Evolutionary conservation across 2,797 vertebrate species (phyloP).

Genomic region (Parauchenoglanis ngamensis): DNA sequence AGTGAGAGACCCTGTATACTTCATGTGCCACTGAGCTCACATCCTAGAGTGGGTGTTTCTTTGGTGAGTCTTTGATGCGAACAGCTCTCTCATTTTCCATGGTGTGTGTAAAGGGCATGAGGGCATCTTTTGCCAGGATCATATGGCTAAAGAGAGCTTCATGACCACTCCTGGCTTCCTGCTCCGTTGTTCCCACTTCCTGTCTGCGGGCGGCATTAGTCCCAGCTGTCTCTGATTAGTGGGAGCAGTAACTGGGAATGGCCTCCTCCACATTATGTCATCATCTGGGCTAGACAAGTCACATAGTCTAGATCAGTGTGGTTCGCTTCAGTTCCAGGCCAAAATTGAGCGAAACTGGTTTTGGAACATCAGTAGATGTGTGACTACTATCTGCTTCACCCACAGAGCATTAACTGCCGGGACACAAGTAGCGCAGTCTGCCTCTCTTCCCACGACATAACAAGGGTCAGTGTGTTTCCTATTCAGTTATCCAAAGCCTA

Average conservation of each 20-base stretch:
- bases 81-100: conserved; percentile 42
- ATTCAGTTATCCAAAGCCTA: conserved; percentile 5
- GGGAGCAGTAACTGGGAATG: conserved; percentile 39
- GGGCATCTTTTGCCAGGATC: conserved; percentile 28
- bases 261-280: conserved; percentile 43
- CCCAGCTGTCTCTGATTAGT: conserved; percentile 46
- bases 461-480: conserved; percentile 12
- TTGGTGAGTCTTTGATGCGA: conserved; percentile 22
- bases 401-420: conserved; percentile 18
- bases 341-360: conserved; percentile 7
- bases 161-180: conserved; percentile 53
- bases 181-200: conserved; percentile 54
- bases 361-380: conserved; percentile 18
- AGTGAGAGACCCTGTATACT: not conserved
- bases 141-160: conserved; percentile 34
- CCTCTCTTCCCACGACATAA: conserved; percentile 29
- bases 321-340: not conserved
- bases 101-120: conserved; percentile 21
- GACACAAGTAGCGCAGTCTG: not conserved
- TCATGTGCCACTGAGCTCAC: conserved; percentile 24
- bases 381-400: conserved; percentile 9
- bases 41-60: conserved; percentile 33
- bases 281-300: conserved; percentile 9
- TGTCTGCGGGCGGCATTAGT: conserved; percentile 47
- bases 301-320: not conserved